phyloP scores from a whole-genome alignment of 2,113 vertebrate species.

The Lophura nycthemera region DNA sequence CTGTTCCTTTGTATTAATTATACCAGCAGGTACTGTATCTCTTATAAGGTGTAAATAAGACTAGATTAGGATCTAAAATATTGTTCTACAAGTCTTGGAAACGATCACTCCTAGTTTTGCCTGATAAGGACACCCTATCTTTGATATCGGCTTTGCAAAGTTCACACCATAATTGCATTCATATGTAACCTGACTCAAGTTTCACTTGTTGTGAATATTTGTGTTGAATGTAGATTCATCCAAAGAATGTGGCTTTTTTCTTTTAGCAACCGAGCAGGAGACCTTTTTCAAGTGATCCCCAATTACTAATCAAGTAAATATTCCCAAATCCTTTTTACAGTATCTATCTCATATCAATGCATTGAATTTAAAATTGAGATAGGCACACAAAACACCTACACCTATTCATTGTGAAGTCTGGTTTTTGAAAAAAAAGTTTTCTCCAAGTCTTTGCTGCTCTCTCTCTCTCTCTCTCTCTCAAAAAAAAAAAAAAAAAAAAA shows the following conservation, averaged over 20 bases:
- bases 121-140: background rate
- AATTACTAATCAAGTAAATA: background rate
- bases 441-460: background rate
- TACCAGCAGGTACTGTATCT: background rate
- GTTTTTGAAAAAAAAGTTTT: background rate
- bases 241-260: background rate
- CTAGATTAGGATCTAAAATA: background rate
- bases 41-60: background rate
- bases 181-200: background rate
- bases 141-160: background rate
- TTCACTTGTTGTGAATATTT: background rate
- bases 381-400: background rate
- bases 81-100: background rate
- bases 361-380: background rate
- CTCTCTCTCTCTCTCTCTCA: background rate
- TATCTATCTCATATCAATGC: background rate
- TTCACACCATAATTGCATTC: background rate
- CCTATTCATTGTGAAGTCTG: background rate
- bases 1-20: background rate
- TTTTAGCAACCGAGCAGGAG: background rate
- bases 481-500: too few relatives aligned
- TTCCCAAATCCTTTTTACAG: background rate
- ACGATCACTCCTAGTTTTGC: background rate
- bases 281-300: background rate
- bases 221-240: background rate